These are phyloP conservation scores for Tautogolabrus adspersus DNA, from an alignment of 2,113 vertebrate genomes.

Conservation along the genomic window DNA sequence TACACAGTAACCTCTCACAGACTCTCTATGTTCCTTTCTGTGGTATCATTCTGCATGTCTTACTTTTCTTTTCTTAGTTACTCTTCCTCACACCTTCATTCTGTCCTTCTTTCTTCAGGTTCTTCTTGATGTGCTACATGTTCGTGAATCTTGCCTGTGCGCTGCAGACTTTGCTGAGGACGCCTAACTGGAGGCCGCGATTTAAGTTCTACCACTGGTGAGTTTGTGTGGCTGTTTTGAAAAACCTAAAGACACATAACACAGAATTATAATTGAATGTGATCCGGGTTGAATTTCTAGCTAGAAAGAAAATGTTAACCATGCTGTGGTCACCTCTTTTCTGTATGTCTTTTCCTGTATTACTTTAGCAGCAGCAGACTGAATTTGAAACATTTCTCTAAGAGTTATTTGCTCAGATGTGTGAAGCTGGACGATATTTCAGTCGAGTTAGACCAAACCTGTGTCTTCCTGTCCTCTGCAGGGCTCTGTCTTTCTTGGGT, in stretches of 20 bases:
- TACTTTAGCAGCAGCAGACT: too few species aligned
- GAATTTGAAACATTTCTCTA: too few species aligned
- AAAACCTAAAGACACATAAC: neutral
- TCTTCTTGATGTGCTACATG: constrained; percentile 99
- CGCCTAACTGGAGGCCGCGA: constrained; percentile 97
- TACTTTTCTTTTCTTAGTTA: neutral
- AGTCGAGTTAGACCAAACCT: neutral
- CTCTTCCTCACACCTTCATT: neutral
- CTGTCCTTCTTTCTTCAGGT: constrained; percentile 82
- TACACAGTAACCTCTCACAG: neutral
- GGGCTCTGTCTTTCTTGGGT: constrained; percentile 97
- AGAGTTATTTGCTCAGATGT: too few species aligned
- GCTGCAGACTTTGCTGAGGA: constrained; percentile 94
- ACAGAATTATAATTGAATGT: too few species aligned
- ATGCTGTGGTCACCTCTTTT: too few species aligned
- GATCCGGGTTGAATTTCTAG: too few species aligned
- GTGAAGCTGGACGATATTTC: too few species aligned
- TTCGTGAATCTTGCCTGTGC: constrained; percentile 98
- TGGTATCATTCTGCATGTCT: neutral
- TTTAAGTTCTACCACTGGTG: constrained; percentile 99
- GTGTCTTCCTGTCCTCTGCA: constrained; percentile 72
- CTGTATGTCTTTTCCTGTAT: too few species aligned
- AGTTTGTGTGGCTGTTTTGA: constrained; percentile 41
- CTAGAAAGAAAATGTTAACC: too few species aligned
- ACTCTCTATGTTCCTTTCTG: too few species aligned